These are phyloP conservation scores for Menidia beryllina DNA, from an alignment of 2,113 vertebrate species.

Conservation along the genomic window DNA sequence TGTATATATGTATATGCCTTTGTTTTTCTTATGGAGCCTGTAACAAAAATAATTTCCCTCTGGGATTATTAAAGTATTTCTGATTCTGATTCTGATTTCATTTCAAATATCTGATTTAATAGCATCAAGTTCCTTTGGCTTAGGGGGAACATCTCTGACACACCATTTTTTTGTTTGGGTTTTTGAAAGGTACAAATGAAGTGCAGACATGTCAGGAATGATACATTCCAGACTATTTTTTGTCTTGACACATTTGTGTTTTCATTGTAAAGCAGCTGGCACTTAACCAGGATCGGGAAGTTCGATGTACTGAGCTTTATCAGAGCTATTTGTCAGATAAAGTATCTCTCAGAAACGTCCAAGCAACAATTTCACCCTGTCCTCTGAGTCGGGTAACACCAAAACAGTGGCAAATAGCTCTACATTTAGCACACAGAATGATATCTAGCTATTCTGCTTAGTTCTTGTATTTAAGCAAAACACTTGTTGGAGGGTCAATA, in stretches of 20 bases:
- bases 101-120: too few relatives aligned
- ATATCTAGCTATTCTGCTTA: slow-evolving; percentile 3
- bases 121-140: too few relatives aligned
- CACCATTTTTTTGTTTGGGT: background rate
- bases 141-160: background rate
- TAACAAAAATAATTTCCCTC: too few relatives aligned
- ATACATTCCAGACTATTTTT: background rate
- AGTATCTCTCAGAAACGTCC: background rate
- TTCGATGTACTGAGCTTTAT: slow-evolving; percentile 7
- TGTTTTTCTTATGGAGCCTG: too few relatives aligned
- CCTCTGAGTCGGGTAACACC: background rate
- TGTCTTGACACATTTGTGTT: background rate
- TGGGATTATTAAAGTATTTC: too few relatives aligned
- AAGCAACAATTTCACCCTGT: background rate
- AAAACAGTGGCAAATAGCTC: background rate
- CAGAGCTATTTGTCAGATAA: slow-evolving; percentile 3
- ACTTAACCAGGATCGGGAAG: background rate
- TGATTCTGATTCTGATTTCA: too few relatives aligned
- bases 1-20: too few relatives aligned
- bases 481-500: background rate
- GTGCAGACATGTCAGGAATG: background rate
- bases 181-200: background rate
- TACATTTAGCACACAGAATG: background rate
- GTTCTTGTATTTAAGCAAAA: background rate
- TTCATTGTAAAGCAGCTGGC: background rate